Evolutionary conservation across 2,888 invertebrate species (phyloP).

Genomic region (Tortrix viridana): DNA sequence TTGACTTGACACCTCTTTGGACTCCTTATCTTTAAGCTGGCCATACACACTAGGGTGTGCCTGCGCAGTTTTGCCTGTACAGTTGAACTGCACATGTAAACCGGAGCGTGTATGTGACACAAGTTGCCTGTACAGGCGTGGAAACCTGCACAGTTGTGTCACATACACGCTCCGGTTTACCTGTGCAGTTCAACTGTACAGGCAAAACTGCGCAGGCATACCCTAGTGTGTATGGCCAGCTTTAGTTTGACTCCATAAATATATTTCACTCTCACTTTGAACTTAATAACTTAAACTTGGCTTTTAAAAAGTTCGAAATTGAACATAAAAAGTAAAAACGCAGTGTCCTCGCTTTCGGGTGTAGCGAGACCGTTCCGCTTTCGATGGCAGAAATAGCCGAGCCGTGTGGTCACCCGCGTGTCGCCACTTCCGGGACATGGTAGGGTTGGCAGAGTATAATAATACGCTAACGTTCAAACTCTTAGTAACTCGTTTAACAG

Average conservation of each 20-base stretch:
- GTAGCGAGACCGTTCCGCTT: constrained; percentile 72
- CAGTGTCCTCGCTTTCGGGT: constrained; percentile 39
- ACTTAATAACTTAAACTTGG: not conserved
- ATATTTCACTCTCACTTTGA: not conserved
- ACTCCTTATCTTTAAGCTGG: no score
- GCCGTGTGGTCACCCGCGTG: constrained; percentile 62
- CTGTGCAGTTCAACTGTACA: no score
- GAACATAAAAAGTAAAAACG: constrained; percentile 2
- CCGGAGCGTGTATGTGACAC: no score
- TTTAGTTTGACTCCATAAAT: not conserved
- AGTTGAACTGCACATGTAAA: no score
- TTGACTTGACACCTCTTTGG: no score
- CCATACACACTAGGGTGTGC: no score
- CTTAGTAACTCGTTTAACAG: constrained; percentile 1
- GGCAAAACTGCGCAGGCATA: no score
- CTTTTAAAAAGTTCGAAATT: not conserved
- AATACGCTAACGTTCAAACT: constrained; percentile 19
- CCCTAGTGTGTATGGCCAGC: no score
- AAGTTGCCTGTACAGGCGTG: no score
- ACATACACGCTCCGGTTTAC: no score
- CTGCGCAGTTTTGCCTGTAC: no score
- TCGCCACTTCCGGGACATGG: constrained; percentile 69
- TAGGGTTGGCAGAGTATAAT: constrained; percentile 48
- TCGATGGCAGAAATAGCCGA: constrained; percentile 74
- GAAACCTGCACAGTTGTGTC: no score